Base-by-base conservation (phyloP, 2,888 invertebrate genomes). In the Urechis unicinctus region DNA sequence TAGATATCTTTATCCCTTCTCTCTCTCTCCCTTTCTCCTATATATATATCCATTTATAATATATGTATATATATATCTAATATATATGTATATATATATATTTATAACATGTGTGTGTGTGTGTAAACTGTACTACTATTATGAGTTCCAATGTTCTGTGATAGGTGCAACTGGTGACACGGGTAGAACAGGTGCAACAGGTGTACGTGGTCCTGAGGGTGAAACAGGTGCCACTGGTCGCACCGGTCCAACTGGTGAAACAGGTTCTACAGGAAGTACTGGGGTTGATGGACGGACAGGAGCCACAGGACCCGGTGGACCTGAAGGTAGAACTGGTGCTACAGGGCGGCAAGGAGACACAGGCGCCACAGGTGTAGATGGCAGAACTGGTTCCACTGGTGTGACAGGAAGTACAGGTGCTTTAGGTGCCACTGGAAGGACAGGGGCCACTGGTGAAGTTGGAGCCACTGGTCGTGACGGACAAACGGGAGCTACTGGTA, bases 381-480 rank as follows among this genome's bases (percentile, higher is more conserved):
- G 55, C 13, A 25, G 24, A 24, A n/a, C 51, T 44, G 5, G n/a
- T 28, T 5, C 36, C n/a, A 41, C 46, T 25, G 54, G 54, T 36
- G 26, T 25, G n/a, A 9, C n/a, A n/a, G 57, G 57, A 25, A 0
- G 21, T n/a, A 29, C 41, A 17, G 57, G 57, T 26, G 36, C 44
- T 17, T 22, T 42, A 41, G 57, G 57, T 13, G 24, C 29, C 17
- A 53, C 50, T 24, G 57, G 57, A 26, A 24, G 26, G 3, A 41
- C 28, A n/a, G 61, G 61, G 36, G 24, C 13, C 6, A 28, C 45
- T 26, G 61, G 61, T 45, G 5, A 31, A 5, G 29, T 24, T 26
- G 61, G 59, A 22, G 28, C 50, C 13, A 45, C 51, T 4, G 61
- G 55, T 31, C 3, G 3, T 21, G 30, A 30, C 25, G 60, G 60